phyloP scores from a whole-genome alignment of 2,888 invertebrate genomes.

The Bhutanitis thaidina region DNA sequence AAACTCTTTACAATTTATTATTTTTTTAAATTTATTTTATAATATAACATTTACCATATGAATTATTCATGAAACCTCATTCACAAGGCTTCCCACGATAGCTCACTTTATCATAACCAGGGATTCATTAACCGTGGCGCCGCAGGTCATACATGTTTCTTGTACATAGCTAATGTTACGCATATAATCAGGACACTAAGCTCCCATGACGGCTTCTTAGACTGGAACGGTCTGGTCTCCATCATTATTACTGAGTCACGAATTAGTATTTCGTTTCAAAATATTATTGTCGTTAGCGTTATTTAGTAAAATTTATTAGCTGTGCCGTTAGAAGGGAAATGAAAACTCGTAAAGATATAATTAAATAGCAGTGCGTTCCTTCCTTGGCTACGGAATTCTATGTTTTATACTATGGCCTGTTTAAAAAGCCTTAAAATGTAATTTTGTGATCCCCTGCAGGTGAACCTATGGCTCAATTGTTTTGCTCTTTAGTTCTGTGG shows the following conservation, averaged over 20 bases:
- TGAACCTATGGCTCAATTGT: too few relatives aligned
- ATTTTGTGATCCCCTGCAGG: too few relatives aligned
- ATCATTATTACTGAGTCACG: slow-evolving; percentile 38
- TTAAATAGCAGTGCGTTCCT: too few relatives aligned
- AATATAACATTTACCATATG: neutral
- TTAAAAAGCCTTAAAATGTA: too few relatives aligned
- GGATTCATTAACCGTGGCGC: slow-evolving; percentile 42
- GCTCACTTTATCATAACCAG: slow-evolving; percentile 35
- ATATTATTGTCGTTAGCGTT: slow-evolving; percentile 16
- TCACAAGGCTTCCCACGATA: slow-evolving; percentile 39
- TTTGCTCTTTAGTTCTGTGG: too few relatives aligned
- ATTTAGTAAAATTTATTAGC: too few relatives aligned
- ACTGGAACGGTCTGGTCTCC: slow-evolving; percentile 49
- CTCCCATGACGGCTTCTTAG: slow-evolving; percentile 70
- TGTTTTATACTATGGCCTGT: too few relatives aligned
- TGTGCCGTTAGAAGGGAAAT: too few relatives aligned
- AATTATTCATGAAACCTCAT: slow-evolving; percentile 4
- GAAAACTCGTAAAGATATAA: too few relatives aligned
- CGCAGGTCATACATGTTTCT: slow-evolving; percentile 39
- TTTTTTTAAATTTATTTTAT: too few relatives aligned
- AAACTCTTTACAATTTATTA: too few relatives aligned
- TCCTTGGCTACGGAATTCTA: too few relatives aligned
- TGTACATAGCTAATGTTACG: slow-evolving; percentile 19
- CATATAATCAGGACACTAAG: slow-evolving; percentile 48
- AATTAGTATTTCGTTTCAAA: slow-evolving; percentile 27